These are phyloP conservation scores for Orius laevigatus DNA, from an alignment of 1,140 invertebrate species.

Conservation along the genomic window DNA sequence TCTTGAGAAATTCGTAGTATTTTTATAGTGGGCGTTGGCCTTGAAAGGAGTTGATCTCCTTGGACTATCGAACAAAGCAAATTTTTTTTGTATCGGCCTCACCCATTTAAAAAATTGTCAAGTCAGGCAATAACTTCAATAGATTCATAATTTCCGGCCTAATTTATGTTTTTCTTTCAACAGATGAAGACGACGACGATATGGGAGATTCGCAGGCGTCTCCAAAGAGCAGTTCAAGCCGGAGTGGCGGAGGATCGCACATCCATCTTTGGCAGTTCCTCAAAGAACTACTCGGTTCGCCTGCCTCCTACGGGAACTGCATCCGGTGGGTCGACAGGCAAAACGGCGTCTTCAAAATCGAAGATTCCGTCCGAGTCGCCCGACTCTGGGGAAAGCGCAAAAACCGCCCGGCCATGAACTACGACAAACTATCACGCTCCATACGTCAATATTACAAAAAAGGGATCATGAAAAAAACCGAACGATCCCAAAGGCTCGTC, in stretches of 20 bases:
- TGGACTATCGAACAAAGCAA: too few species aligned
- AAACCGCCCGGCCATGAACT: constrained; percentile 98
- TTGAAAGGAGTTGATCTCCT: too few species aligned
- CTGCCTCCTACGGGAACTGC: constrained; percentile 72
- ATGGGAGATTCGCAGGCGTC: constrained; percentile 15
- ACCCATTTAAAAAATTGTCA: too few species aligned
- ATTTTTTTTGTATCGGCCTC: too few species aligned
- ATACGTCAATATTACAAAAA: constrained; percentile 99
- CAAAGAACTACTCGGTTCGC: constrained; percentile 80
- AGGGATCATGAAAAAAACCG: constrained; percentile 99
- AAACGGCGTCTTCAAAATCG: constrained; percentile 97
- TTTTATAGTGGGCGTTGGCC: too few species aligned
- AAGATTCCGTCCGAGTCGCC: constrained; percentile 91
- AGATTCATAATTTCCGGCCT: neutral
- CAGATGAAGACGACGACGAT: constrained; percentile 37
- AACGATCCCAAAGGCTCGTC: constrained; percentile 90
- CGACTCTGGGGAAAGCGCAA: constrained; percentile 92
- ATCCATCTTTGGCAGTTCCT: constrained; percentile 99
- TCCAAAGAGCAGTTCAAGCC: constrained; percentile 16
- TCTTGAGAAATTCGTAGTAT: too few species aligned
- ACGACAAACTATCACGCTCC: constrained; percentile 94
- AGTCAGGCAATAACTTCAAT: too few species aligned
- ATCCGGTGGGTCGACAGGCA: constrained; percentile 91
- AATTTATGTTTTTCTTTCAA: constrained; percentile 24
- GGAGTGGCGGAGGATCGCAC: constrained; percentile 48